Evolutionary conservation across 2,888 invertebrate species (phyloP), one percentile per base, ranked within the genome.

Genomic region (Chironomus riparius): DNA sequence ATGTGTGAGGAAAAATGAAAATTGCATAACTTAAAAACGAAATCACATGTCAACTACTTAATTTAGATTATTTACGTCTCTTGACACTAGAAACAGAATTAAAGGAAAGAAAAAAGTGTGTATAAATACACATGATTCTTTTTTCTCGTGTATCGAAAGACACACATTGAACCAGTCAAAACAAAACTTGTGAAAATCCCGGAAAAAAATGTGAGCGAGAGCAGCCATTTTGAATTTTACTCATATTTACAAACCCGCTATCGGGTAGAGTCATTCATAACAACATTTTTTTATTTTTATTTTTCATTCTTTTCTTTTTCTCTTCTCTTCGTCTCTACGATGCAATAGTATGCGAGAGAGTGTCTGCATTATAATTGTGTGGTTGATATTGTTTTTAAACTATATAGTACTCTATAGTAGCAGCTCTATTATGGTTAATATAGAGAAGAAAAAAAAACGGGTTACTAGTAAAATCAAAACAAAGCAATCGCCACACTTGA

Each of bases 181-280:
- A 65, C 65, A 65, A 65, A 18, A 56, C n/a, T 56, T 56, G 56
- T 18, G 65, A 65, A 65, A 65, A 65, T 65, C 65, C 65, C 65
- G 65, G 65, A 65, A 65, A 65, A 38, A 38, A 38, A 38, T 65
- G 21, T 65, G 65, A 65, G 56, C 56, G 18, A 56, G 56, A 56
- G 72, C 62, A 73, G 72, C 72, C 72, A 73, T 73, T 73, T 73
- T 73, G 72, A 73, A 47, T 62, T 73, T 73, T 28, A 68, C n/a
- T 56, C 56, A 50, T 21, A 50, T 56, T 71, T 71, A 71, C 71
- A 71, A 71, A 71, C 71, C 70, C 71, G 71, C 71, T 71, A 71
- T 71, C 71, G 71, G 38, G 56, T 62, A 28, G 3, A 62, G 47
- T 62, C 72, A 73, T 73, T 73, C 72, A 71, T 71, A 73, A 73